Percentiles rank a stretch among this genome's conserved stretches.
phyloP scores from a whole-genome alignment of 2,888 invertebrate species.

The Lagria hirta region DNA sequence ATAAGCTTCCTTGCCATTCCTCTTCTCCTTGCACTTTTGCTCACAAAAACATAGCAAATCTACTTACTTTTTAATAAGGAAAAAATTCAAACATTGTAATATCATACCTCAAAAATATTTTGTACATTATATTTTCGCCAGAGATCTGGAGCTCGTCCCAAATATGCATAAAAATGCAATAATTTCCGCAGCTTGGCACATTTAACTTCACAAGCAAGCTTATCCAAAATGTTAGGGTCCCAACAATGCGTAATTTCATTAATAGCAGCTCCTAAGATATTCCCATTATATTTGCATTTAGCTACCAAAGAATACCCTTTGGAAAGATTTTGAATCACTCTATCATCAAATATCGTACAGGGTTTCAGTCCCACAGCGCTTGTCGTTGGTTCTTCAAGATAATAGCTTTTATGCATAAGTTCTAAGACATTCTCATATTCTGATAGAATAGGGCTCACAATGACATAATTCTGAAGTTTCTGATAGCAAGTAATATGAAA shows the following conservation, averaged over 20 bases:
- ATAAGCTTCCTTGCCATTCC: conserved; percentile 56
- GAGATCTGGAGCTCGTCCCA: conserved; percentile 55
- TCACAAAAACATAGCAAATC: conserved; percentile 52
- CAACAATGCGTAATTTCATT: conserved; percentile 57
- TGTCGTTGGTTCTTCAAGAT: conserved; percentile 59
- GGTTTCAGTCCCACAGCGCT: conserved; percentile 54
- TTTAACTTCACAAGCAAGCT: conserved; percentile 56
- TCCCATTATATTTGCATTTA: conserved; percentile 49
- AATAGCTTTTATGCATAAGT: conserved; percentile 57
- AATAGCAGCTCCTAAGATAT: conserved; percentile 55
- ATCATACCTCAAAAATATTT: conserved; percentile 60
- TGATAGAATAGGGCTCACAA: conserved; percentile 52
- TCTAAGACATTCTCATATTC: conserved; percentile 55
- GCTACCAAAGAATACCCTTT: conserved; percentile 38
- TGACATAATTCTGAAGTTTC: conserved; percentile 27
- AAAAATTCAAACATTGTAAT: conserved; percentile 15
- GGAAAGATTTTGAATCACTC: conserved; percentile 22
- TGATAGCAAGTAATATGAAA: no score
- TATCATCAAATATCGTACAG: conserved; percentile 38
- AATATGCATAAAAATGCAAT: conserved; percentile 59
- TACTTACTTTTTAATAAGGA: no score
- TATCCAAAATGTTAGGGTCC: conserved; percentile 58
- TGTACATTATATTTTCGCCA: conserved; percentile 53
- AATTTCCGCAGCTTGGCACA: conserved; percentile 53
- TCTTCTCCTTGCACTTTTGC: conserved; percentile 54